Conservation (phyloP, 2,797 vertebrate genomes). For the Sebastes taczanowskii region DNA sequence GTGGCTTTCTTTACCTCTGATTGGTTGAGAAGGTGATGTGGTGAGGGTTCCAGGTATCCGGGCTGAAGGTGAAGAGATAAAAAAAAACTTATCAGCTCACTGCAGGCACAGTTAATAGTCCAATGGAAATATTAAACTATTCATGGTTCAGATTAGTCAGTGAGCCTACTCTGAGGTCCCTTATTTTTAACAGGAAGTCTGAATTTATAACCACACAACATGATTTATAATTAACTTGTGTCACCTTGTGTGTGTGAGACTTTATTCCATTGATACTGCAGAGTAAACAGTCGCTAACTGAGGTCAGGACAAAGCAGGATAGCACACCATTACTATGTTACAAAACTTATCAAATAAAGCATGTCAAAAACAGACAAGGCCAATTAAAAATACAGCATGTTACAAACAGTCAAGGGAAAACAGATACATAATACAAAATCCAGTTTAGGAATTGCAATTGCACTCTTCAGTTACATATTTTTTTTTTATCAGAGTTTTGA, state of each 20-base stretch:
- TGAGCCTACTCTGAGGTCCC: not conserved
- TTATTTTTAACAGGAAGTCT: not conserved
- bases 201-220: not conserved
- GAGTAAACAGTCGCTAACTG: not conserved
- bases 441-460: not conserved
- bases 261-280: not conserved
- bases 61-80: not conserved
- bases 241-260: not conserved
- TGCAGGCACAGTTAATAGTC: not conserved
- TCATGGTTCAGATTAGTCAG: not conserved
- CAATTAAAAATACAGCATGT: not conserved
- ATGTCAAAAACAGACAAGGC: not conserved
- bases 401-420: not conserved
- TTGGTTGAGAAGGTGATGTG: not conserved
- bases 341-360: not conserved
- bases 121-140: not conserved
- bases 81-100: not conserved
- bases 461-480: not conserved
- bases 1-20: conserved; percentile 34
- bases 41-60: accelerated
- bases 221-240: not conserved
- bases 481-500: not conserved
- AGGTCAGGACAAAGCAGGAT: not conserved
- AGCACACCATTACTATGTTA: not conserved
- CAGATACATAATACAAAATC: not conserved